Conservation (phyloP, 2,888 invertebrate species). For the Anagyrus pseudococci region DNA sequence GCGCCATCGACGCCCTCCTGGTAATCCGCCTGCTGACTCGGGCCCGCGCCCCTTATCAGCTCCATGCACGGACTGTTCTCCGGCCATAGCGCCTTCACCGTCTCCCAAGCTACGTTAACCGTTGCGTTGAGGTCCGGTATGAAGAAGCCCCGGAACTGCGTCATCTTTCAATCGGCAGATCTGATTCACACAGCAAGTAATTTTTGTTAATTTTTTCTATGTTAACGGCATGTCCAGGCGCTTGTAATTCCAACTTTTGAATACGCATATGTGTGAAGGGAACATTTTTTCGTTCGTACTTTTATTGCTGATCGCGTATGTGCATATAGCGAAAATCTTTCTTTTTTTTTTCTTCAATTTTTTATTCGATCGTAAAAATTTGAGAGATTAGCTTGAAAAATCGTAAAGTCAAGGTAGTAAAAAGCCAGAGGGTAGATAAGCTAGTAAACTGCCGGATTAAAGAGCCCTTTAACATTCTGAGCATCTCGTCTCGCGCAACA, state of each 20-base stretch:
- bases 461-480: background rate
- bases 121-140: slow-evolving; percentile 79
- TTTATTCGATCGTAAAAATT: too few relatives aligned
- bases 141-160: slow-evolving; percentile 70
- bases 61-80: slow-evolving; percentile 67
- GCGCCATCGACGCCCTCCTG: slow-evolving; percentile 58
- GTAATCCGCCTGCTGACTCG: slow-evolving; percentile 46
- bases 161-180: slow-evolving; percentile 60
- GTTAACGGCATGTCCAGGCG: too few relatives aligned
- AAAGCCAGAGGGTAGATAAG: too few relatives aligned
- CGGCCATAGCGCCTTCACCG: slow-evolving; percentile 79
- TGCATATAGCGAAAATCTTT: too few relatives aligned
- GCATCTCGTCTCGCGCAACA: slow-evolving; percentile 5
- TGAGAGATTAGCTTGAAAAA: too few relatives aligned
- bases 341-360: too few relatives aligned
- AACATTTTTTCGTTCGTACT: too few relatives aligned
- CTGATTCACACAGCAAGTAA: slow-evolving; percentile 6
- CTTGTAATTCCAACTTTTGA: too few relatives aligned
- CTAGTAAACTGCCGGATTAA: background rate
- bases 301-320: too few relatives aligned
- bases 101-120: slow-evolving; percentile 83
- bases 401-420: too few relatives aligned
- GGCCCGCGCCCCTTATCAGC: slow-evolving; percentile 59
- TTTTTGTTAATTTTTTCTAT: background rate
- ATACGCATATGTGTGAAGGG: too few relatives aligned